Evolutionary conservation across 2,888 invertebrate species (phyloP).

Genomic region (Hecatera dysodea): DNA sequence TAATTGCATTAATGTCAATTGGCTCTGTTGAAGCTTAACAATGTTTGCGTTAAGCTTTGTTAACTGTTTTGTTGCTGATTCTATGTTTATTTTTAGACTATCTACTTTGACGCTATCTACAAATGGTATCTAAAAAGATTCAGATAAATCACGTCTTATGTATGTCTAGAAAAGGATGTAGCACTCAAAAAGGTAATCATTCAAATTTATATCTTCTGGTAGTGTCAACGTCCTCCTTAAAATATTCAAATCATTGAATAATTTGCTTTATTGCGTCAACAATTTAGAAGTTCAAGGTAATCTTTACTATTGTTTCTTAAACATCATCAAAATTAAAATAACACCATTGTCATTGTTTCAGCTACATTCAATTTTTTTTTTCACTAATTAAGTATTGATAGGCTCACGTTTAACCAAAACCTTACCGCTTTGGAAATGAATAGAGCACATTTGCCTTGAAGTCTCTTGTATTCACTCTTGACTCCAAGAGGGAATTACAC

Average conservation of each 20-base stretch:
- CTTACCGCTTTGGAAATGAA: no score
- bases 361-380: background rate
- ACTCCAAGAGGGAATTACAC: no score
- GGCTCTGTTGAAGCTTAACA: no score
- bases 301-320: slow-evolving; percentile 14
- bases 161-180: slow-evolving; percentile 29
- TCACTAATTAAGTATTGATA: no score
- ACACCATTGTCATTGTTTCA: background rate
- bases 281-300: slow-evolving; percentile 26
- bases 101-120: background rate
- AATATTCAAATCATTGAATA: slow-evolving; percentile 41
- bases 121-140: slow-evolving; percentile 7
- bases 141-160: slow-evolving; percentile 13
- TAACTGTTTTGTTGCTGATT: background rate
- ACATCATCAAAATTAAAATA: background rate
- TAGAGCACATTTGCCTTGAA: no score
- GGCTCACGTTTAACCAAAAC: no score
- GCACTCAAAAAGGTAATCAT: slow-evolving; percentile 31
- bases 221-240: slow-evolving; percentile 46
- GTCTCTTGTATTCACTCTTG: no score
- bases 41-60: background rate
- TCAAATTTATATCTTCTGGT: slow-evolving; percentile 21
- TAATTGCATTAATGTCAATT: background rate
- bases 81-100: background rate
- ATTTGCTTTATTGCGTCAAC: slow-evolving; percentile 13